Evolutionary conservation across 2,113 vertebrate genomes (phyloP).

Genomic region (Casuarius casuarius): DNA sequence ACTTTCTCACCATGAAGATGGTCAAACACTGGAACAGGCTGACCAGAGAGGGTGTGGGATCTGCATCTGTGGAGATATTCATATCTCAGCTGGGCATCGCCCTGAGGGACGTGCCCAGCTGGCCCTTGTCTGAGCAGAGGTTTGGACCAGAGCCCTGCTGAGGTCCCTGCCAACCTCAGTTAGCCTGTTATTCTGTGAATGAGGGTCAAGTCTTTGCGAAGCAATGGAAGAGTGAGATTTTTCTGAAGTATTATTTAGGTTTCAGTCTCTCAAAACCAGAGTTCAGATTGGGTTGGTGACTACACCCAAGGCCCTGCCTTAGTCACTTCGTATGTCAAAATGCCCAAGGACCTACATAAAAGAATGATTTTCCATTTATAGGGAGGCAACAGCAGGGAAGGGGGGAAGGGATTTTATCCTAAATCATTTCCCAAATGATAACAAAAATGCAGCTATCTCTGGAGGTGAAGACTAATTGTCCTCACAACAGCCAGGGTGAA

Average conservation of each 20-base stretch:
- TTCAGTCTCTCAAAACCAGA: not conserved
- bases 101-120: fast-evolving
- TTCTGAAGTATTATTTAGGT: not conserved
- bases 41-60: not conserved
- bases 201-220: not conserved
- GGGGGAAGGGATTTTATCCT: not conserved
- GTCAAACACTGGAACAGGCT: not conserved
- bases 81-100: not conserved
- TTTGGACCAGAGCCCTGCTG: not conserved
- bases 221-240: not conserved
- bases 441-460: not conserved
- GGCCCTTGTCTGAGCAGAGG: not conserved
- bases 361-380: not conserved
- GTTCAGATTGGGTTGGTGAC: not conserved
- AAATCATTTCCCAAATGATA: not conserved
- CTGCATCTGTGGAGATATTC: not conserved
- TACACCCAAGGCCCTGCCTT: not conserved
- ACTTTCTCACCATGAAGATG: not conserved
- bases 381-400: not conserved
- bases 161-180: not conserved
- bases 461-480: not conserved
- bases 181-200: not conserved
- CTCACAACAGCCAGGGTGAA: not conserved
- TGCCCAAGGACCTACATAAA: not conserved
- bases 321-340: not conserved